Percentiles rank a stretch among this genome's conserved stretches.
Conservation (phyloP, 2,888 invertebrate genomes). For the Colletes collaris region DNA sequence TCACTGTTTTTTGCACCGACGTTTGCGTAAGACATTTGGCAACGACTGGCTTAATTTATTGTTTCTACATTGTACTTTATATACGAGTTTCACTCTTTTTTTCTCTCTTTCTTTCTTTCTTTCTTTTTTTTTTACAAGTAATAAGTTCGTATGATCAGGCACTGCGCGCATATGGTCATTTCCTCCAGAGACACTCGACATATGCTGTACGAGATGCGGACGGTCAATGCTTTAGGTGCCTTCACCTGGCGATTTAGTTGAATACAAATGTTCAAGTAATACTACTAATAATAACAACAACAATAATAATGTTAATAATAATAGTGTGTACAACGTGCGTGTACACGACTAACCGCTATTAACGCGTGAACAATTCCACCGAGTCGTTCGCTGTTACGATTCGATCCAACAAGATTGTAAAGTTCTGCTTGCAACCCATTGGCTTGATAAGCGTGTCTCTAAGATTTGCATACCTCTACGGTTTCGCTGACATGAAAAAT, state of each 20-base stretch:
- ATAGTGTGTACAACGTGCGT: slow-evolving; percentile 6
- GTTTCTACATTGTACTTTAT: slow-evolving; percentile 71
- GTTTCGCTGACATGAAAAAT: no score
- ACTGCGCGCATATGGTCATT: slow-evolving; percentile 43
- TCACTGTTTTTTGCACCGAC: slow-evolving; percentile 71
- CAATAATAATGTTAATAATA: not conserved
- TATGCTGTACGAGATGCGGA: slow-evolving; percentile 43
- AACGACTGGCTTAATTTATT: slow-evolving; percentile 79
- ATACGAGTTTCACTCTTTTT: slow-evolving; percentile 57
- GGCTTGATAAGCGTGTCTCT: not conserved
- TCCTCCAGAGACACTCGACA: slow-evolving; percentile 27
- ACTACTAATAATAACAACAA: not conserved
- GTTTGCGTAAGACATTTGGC: slow-evolving; percentile 73
- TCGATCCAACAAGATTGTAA: slow-evolving; percentile 13
- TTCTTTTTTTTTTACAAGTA: slow-evolving; percentile 13
- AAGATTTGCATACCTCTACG: no score
- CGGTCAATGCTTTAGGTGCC: slow-evolving; percentile 68
- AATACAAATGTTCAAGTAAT: slow-evolving; percentile 34
- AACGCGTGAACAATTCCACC: slow-evolving; percentile 2
- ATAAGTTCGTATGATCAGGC: slow-evolving; percentile 48
- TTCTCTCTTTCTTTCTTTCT: slow-evolving; percentile 33
- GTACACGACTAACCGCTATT: not conserved
- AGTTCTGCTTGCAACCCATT: slow-evolving; percentile 1
- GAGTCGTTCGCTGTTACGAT: slow-evolving; percentile 14
- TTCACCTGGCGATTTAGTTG: slow-evolving; percentile 56